These are phyloP conservation scores for Macropus fuliginosus DNA, from an alignment of 2,797 vertebrate genomes.

Conservation along the genomic window DNA sequence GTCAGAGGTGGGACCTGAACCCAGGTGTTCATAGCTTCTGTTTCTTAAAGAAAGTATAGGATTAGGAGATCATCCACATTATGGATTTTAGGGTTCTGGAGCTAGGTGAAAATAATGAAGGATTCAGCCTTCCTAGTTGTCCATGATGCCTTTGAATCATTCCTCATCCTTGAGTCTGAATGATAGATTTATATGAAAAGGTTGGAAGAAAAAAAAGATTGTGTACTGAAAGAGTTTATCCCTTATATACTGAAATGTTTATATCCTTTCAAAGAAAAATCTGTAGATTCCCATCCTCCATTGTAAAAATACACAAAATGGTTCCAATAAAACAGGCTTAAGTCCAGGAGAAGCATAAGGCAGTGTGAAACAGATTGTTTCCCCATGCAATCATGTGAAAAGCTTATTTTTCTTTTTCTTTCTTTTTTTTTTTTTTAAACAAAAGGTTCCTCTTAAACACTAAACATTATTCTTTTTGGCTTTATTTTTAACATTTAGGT, in stretches of 20 bases:
- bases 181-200: conserved; percentile 7
- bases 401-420: conserved; percentile 47
- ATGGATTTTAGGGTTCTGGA: not conserved
- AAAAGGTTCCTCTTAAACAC: conserved; percentile 56
- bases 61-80: not conserved
- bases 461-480: conserved; percentile 31
- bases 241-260: conserved; percentile 47
- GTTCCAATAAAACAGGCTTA: conserved; percentile 74
- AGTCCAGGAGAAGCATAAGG: conserved; percentile 77
- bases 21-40: no score
- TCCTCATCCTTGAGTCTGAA: not conserved
- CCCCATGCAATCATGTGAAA: conserved; percentile 80
- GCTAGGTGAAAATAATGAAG: not conserved
- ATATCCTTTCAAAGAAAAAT: conserved; percentile 81
- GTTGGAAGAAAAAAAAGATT: conserved; percentile 4
- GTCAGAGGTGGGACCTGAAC: not conserved
- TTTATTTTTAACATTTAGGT: conserved; percentile 9
- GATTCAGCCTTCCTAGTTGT: not conserved
- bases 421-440: conserved; percentile 54
- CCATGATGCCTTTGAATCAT: not conserved
- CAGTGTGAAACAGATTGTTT: conserved; percentile 83
- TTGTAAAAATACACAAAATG: conserved; percentile 78
- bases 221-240: conserved; percentile 57
- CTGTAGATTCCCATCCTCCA: conserved; percentile 75
- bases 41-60: not conserved